Evolutionary conservation across 2,888 invertebrate species (phyloP), one percentile per base, ranked within the genome.

Genomic region (Colletes collaris): DNA sequence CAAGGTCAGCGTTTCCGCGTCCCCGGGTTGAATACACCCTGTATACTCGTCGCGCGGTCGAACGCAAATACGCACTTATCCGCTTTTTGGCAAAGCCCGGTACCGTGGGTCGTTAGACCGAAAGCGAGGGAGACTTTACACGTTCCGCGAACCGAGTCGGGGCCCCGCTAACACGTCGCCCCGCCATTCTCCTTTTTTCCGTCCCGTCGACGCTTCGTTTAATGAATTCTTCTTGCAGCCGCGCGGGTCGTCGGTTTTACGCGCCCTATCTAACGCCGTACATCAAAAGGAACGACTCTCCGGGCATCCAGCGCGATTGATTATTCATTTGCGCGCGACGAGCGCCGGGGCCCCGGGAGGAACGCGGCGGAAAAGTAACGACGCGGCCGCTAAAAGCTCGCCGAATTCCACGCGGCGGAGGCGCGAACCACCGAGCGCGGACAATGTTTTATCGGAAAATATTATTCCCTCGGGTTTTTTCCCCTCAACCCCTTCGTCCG

Each of bases 401-500:
- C 64, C 76, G 76, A 74, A 77, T 80, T 60, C 67, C 67, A 53
- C 4, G 40, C 10, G 27, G 49, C n/a, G 44, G 10, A 10, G 44
- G 44, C 46, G 10, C 59, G 44, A n/a, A 8, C 5, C 1, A 52
- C 4, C 16, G 10, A 11, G 10, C 16, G 19, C 0, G 27, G 27
- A 46, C 49, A 52, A 76, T 70, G 76, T 83, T 81, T 76, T 69
- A 79, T 73, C 70, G 79, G 76, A 76, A 81, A 76, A 81, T 81
- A 81, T 79, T 77, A 78, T 76, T 75, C 64, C 72, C 76, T 60
- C 27, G 16, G 62, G 50, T 37, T 49, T 64, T 59, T 56, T 56
- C 46, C 35, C 37, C 8, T 44, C 44, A 19, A 50, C 0, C 50
- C n/a, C 50, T n/a, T n/a, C 50, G 3, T 50, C 13, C n/a, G 1